Conservation (phyloP, 2,113 vertebrate genomes). For the Ochotona princeps region DNA sequence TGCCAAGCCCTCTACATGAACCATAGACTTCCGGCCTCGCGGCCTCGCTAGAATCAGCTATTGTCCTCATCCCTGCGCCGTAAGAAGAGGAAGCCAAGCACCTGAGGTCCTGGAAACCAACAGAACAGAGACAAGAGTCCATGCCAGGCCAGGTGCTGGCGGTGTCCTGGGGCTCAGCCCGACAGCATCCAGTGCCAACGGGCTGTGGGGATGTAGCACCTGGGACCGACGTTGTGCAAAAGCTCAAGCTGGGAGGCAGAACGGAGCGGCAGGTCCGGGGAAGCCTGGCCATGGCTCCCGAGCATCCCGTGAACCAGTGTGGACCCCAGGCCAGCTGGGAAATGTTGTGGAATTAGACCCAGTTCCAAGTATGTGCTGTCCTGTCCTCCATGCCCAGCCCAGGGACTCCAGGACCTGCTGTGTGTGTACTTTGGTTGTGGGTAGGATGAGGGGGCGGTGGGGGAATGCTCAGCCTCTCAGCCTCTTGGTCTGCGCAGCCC, state of each 20-base stretch:
- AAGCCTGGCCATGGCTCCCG: background rate
- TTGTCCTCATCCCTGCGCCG: background rate
- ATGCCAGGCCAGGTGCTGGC: background rate
- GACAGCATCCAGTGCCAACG: accelerated
- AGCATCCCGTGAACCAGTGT: accelerated
- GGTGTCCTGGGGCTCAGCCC: background rate
- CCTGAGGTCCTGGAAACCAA: too few species aligned
- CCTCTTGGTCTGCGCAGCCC: background rate
- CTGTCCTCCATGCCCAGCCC: too few species aligned
- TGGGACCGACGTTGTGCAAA: too few species aligned
- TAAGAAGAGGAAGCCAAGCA: background rate
- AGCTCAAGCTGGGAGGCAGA: background rate
- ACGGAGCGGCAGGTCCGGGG: background rate
- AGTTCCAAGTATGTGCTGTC: background rate
- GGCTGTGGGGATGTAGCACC: too few species aligned
- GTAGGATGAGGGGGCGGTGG: background rate
- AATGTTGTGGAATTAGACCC: background rate
- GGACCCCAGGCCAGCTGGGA: background rate
- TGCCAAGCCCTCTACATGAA: background rate
- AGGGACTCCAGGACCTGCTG: accelerated
- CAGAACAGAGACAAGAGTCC: background rate
- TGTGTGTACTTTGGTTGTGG: background rate
- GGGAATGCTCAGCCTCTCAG: background rate
- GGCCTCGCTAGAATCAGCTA: background rate
- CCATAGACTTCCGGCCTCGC: background rate